phyloP scores from a whole-genome alignment of 2,888 invertebrate genomes.

The Dione vanillae region DNA sequence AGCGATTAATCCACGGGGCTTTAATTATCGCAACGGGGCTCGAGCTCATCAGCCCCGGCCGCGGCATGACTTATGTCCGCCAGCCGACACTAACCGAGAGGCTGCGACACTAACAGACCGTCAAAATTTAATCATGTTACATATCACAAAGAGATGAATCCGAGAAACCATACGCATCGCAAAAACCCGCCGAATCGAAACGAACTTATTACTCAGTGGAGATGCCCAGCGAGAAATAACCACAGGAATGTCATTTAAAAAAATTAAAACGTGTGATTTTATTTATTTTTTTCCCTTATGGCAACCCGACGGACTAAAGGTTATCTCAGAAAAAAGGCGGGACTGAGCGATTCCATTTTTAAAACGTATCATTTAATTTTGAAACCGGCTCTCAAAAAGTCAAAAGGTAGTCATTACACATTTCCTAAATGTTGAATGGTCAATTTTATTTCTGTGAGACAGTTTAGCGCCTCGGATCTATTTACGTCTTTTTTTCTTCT shows the following conservation, averaged over 20 bases:
- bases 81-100: neutral
- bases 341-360: slow-evolving; percentile 83
- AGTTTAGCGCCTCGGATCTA: slow-evolving; percentile 71
- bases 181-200: slow-evolving; percentile 71
- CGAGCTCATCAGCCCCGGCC: slow-evolving; percentile 63
- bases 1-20: slow-evolving; percentile 71
- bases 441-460: slow-evolving; percentile 57
- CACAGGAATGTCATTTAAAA: slow-evolving; percentile 84
- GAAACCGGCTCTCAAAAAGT: slow-evolving; percentile 83
- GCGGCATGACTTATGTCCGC: slow-evolving; percentile 16
- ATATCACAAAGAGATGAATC: slow-evolving; percentile 63
- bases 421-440: slow-evolving; percentile 65
- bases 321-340: slow-evolving; percentile 84
- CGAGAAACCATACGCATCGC: slow-evolving; percentile 65
- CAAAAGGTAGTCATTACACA: slow-evolving; percentile 83
- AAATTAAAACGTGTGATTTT: slow-evolving; percentile 80
- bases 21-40: slow-evolving; percentile 75
- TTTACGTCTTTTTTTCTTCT: slow-evolving; percentile 41
- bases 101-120: slow-evolving; percentile 51
- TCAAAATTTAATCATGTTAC: slow-evolving; percentile 62
- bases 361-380: slow-evolving; percentile 84
- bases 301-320: slow-evolving; percentile 81
- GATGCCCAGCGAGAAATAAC: slow-evolving; percentile 80
- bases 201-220: slow-evolving; percentile 73
- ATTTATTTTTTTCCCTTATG: slow-evolving; percentile 73